A percentile compares a stretch with the other conserved stretches of the same genome.
Evolutionary conservation across 2,888 invertebrate genomes (phyloP).

Genomic region (Chymomyza amoena): DNA sequence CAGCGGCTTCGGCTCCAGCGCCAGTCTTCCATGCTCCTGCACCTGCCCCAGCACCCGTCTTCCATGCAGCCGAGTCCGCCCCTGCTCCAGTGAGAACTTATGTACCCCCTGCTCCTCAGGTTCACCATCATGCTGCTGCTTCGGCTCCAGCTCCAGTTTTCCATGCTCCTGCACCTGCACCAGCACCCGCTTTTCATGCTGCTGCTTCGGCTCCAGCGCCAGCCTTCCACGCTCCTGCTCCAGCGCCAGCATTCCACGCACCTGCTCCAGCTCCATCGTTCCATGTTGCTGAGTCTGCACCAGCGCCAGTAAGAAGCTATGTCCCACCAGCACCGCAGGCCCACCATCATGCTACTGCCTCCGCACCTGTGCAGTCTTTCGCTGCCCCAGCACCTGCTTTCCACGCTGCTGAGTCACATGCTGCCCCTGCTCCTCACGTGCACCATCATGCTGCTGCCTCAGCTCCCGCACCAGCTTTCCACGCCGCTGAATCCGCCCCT

Average conservation of each 20-base stretch:
- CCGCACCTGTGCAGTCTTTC: conserved; percentile 13
- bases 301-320: conserved; percentile 34
- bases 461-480: conserved; percentile 37
- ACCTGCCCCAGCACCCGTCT: conserved; percentile 28
- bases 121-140: conserved; percentile 20
- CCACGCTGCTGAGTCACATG: conserved; percentile 44
- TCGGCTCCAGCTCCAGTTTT: conserved; percentile 14
- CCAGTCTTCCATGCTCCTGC: conserved; percentile 9
- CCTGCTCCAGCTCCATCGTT: conserved; percentile 43
- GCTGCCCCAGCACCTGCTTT: conserved; percentile 26
- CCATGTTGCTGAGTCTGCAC: conserved; percentile 32
- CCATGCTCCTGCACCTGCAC: conserved; percentile 22
- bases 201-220: conserved; percentile 33
- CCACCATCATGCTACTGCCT: conserved; percentile 21
- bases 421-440: conserved; percentile 28
- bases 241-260: conserved; percentile 33
- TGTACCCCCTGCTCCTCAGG: conserved; percentile 37
- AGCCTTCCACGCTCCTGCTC: conserved; percentile 20
- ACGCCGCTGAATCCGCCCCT: conserved; percentile 39
- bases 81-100: conserved; percentile 33
- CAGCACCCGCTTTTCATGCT: conserved; percentile 14
- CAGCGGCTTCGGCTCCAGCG: conserved; percentile 28
- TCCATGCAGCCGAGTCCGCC: conserved; percentile 17
- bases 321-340: conserved; percentile 40
- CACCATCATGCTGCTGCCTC: conserved; percentile 27